Evolutionary conservation across 2,888 invertebrate genomes (phyloP), one percentile per base, ranked within the genome.

Genomic region (Ormyrus nitidulus): DNA sequence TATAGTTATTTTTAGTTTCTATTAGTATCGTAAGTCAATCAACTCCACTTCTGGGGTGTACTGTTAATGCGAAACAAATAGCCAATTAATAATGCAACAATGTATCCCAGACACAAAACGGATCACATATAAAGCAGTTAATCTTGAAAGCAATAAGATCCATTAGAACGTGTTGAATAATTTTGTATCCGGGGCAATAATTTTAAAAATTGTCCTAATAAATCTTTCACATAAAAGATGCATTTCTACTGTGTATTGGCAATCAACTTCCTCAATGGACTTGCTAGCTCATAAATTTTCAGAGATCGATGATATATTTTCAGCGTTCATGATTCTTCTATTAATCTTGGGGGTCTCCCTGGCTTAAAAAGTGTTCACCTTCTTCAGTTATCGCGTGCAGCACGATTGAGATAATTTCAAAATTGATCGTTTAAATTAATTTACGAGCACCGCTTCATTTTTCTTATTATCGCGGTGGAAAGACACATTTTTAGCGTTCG

Each of bases 211-310:
- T 61, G 34, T 1, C 53, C 9, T 5, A 61, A 61, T 61, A 61
- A 61, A 61, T 61, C 61, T 34, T 8, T 61, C 7, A 34, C 19
- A 61, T 61, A 61, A 61, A 61, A 61, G 34, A 61, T 61, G 61
- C 61, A 65, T 65, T 49, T 49, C n/a, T 11, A 46, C 6, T n/a
- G 7, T 68, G 44, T 54, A 54, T 56, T 11, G 54, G 10, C 10
- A 68, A 68, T 68, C 68, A 7, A 56, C 54, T 53, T 54, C n/a
- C 54, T 46, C 54, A 68, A 54, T 68, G 46, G 46, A 46, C 19
- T 6, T 46, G 44, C 44, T 44, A 11, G 54, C 54, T 68, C 54
- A 34, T 44, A 68, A 54, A 68, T 68, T 68, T 6, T 5, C 6
- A 44, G 7, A 56, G 46, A 0, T 68, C 54, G 68, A 68, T 68